Base-by-base conservation (phyloP, 2,797 vertebrate genomes). In the Saxicola maurus region DNA sequence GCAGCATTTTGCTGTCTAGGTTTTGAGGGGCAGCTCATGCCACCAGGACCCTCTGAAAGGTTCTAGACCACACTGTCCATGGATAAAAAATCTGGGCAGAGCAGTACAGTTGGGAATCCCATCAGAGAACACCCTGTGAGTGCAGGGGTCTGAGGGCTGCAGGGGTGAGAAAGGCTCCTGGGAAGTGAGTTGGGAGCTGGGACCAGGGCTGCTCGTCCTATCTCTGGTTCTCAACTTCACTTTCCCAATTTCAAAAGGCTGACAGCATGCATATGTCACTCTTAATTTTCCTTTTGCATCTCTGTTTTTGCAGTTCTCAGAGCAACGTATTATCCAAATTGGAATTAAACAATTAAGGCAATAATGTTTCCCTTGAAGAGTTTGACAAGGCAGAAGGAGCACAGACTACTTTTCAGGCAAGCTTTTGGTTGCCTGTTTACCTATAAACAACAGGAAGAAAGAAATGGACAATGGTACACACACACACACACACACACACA, bases 291-390 rank as follows among this genome's bases (percentile, higher is more conserved):
- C 86, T 92, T 97, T 94, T 97, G 95, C 97, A 96, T 97, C 96
- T 96, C 93, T 91, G 95, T 95, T 97, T 97, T 94, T 96, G 95
- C 94, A 94, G 90, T 96, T 97, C 97, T 97, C 96, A 97, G 96
- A 96, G 95, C 24, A 28, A 90, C 14, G 28, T 96, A 96, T 97
- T 97, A 97, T 97, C 97, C 80, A 96, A 97, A 97, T 97, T 95
- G 78, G 90, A 94, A 94, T 96, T 96, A 97, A 97, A 97, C 97
- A 97, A 97, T 98, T 98, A 98, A 96, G 95, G 96, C 95, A 92
- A 97, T 97, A 97, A 97, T 96, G 96, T 96, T 97, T 97, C 91
- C 94, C 96, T 97, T 97, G 96, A 97, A 97, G 97, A 97, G 94
- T 96, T 96, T 97, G 96, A 98, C 97, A 97, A 97, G 96, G 96